Percentiles rank a stretch among this genome's conserved stretches.
phyloP scores from a whole-genome alignment of 1,140 invertebrate species.

The Propsilocerus akamusi region DNA sequence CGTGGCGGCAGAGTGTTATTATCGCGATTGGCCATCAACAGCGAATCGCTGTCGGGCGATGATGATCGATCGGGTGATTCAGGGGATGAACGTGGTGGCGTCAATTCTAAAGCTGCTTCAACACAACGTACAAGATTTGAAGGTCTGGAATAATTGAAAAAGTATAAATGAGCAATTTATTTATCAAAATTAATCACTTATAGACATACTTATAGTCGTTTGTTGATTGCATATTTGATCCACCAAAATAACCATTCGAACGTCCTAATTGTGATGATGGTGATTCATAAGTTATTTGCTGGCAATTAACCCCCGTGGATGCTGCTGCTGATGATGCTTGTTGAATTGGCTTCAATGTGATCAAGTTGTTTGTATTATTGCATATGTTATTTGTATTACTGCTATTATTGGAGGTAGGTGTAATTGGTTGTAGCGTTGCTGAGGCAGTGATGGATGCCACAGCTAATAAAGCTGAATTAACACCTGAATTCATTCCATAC shows the following conservation, averaged over 20 bases:
- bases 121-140: slow-evolving; percentile 41
- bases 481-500: slow-evolving; percentile 6
- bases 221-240: not conserved
- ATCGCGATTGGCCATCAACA: slow-evolving; percentile 33
- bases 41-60: slow-evolving; percentile 35
- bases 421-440: not conserved
- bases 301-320: slow-evolving; percentile 7
- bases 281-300: slow-evolving; percentile 11
- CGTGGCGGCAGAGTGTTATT: slow-evolving; percentile 49
- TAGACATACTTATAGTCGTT: not conserved
- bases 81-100: slow-evolving; percentile 36
- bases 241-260: not conserved
- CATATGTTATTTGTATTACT: slow-evolving; percentile 1
- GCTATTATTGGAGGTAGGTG: slow-evolving; percentile 8
- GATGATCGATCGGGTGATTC: slow-evolving; percentile 33
- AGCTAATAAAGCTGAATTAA: slow-evolving; percentile 29
- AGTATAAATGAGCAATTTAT: not conserved
- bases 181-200: not conserved
- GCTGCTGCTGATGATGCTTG: slow-evolving; percentile 7
- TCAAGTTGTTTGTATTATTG: not conserved
- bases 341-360: not conserved
- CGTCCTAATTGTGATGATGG: slow-evolving; percentile 14
- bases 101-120: slow-evolving; percentile 44
- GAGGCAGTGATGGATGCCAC: slow-evolving; percentile 23
- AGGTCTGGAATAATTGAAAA: slow-evolving; percentile 14